phyloP scores from a whole-genome alignment of 2,113 vertebrate genomes.

The Oenanthe oenanthe region DNA sequence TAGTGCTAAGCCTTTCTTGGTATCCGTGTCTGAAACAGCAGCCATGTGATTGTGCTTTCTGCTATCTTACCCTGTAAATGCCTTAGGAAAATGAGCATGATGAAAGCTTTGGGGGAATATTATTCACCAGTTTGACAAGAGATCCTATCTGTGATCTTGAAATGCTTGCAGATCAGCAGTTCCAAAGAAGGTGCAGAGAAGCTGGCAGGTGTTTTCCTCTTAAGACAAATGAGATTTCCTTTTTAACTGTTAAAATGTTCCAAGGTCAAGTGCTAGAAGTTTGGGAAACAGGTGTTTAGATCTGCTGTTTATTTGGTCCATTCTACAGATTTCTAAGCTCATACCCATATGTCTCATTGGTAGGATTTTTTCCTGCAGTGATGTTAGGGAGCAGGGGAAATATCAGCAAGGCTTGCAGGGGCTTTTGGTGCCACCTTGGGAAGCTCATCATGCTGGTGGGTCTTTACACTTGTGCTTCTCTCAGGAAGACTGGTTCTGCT shows the following conservation, averaged over 20 bases:
- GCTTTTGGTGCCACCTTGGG: neutral
- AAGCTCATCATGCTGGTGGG: neutral
- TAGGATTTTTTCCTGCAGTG: neutral
- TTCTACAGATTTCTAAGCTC: neutral
- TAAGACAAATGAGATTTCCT: neutral
- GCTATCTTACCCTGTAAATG: neutral
- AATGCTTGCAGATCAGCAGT: neutral
- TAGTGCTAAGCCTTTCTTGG: neutral
- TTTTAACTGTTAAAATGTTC: neutral
- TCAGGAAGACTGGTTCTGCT: neutral
- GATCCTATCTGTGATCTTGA: neutral
- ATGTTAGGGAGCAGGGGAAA: neutral
- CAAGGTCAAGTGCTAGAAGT: neutral
- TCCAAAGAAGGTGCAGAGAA: neutral
- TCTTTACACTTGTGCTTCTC: neutral
- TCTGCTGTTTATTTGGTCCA: neutral
- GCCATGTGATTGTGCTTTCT: neutral
- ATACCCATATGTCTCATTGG: accelerated
- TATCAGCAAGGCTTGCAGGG: neutral
- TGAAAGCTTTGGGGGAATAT: neutral
- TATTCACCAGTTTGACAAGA: neutral
- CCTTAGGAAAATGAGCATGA: neutral
- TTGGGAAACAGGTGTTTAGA: neutral
- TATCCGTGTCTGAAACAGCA: neutral
- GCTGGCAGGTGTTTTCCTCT: neutral